Conservation (phyloP, 2,797 vertebrate species). For the Poeciliopsis infans region DNA sequence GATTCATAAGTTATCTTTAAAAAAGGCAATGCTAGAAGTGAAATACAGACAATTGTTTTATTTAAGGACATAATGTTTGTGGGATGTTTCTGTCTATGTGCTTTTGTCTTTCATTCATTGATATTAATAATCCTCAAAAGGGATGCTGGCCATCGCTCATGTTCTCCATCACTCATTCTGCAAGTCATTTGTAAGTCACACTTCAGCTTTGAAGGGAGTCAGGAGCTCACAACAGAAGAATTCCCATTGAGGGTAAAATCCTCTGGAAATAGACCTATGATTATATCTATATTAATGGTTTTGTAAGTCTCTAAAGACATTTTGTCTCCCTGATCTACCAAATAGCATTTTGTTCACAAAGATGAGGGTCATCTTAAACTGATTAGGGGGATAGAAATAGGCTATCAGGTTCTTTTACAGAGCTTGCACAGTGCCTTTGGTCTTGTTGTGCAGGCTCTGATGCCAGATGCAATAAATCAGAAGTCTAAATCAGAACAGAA, state of each 20-base stretch:
- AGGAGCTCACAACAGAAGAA: conserved; percentile 69
- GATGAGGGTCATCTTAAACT: conserved; percentile 87
- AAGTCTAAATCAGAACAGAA: conserved; percentile 85
- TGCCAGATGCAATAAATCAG: conserved; percentile 86
- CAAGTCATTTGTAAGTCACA: conserved; percentile 85
- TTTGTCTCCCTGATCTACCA: conserved; percentile 75
- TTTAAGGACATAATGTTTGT: conserved; percentile 15
- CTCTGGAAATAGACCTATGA: conserved; percentile 78
- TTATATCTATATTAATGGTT: conserved; percentile 85
- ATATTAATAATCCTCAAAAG: conserved; percentile 69
- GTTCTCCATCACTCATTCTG: conserved; percentile 79
- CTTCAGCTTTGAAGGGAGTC: conserved; percentile 80
- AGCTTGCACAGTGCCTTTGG: conserved; percentile 78
- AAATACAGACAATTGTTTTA: conserved; percentile 3
- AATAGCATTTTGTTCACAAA: conserved; percentile 80
- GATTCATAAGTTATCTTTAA: background rate
- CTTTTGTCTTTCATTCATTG: conserved; percentile 48
- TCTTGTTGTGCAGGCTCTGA: conserved; percentile 74
- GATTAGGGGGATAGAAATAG: conserved; percentile 83
- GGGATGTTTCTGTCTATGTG: conserved; percentile 7
- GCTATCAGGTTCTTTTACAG: conserved; percentile 75
- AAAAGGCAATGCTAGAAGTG: background rate
- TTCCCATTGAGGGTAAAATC: conserved; percentile 77
- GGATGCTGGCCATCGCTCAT: conserved; percentile 71
- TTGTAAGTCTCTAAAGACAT: conserved; percentile 76